Evolutionary conservation across 2,888 invertebrate species (phyloP), one percentile per base, ranked within the genome.

Genomic region (Kuschelorhynchus macadamiae): DNA sequence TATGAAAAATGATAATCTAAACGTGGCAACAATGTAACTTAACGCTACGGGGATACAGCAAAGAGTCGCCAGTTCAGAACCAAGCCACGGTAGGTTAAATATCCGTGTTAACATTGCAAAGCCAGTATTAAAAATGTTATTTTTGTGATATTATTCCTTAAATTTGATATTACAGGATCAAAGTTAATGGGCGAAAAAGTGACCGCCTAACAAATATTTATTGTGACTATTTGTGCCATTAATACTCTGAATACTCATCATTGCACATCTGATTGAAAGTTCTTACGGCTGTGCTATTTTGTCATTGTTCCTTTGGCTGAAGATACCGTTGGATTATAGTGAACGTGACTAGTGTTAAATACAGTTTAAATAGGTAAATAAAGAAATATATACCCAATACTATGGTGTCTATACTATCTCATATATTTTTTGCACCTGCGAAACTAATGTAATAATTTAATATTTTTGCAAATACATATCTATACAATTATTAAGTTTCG

Each of bases 11-110:
- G 11, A 20, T 12, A n/a, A 49, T 52, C 21, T 16, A 39, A 42
- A 30, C 7, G 20, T 30, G 63, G 32, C 63, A 64, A 64, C 63
- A 32, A 30, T 42, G 63, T 42, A 47, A 47, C 11, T 46, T 20
- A 49, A 32, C 56, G 39, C 41, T 53, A 17, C 30, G 63, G 47
- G 55, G 20, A 55, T 56, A 56, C 55, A 63, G 56, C 47, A 63
- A 59, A 44, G 53, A 63, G 25, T 56, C 55, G 55, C 52, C 61
- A 52, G 61, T 61, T 61, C 52, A 39, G 41, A 52, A 14, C 42
- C 39, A 52, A 50, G 12, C 49, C 33, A 61, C 50, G 50, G 50
- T 39, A 21, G 53, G 52, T 18, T 62, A 46, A 52, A 53, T 47
- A 59, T 46, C 33, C 47, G 47, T 39, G 59, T 33, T 49, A 20